These are phyloP conservation scores for Phaethon lepturus DNA, from an alignment of 2,113 vertebrate species.

Conservation along the genomic window DNA sequence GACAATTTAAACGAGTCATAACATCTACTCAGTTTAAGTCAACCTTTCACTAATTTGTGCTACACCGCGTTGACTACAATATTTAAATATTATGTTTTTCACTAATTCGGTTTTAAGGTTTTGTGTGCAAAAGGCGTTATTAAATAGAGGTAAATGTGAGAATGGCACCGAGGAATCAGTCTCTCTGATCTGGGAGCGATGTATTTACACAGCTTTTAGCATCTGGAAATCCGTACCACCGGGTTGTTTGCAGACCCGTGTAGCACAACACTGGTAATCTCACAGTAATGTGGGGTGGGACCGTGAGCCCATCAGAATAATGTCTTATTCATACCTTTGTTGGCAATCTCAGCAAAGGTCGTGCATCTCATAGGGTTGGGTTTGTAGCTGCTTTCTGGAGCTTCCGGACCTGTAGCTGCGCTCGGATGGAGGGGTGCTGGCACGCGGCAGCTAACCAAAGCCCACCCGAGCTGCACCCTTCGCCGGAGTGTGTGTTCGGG, in stretches of 20 bases:
- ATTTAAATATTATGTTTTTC: not conserved
- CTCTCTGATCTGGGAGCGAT: not conserved
- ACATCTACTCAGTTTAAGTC: not conserved
- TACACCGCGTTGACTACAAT: not conserved
- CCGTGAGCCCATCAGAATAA: not conserved
- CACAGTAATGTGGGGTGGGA: not conserved
- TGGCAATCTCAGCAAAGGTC: not conserved
- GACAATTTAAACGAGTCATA: not conserved
- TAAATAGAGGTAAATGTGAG: not conserved
- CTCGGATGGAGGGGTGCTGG: not conserved
- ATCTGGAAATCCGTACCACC: not conserved
- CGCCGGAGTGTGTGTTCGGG: accelerated
- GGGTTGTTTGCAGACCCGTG: not conserved
- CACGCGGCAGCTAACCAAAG: not conserved
- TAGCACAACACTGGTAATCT: not conserved
- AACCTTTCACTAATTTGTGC: not conserved
- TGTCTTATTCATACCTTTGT: not conserved
- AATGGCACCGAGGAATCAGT: not conserved
- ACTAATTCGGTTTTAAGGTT: not conserved
- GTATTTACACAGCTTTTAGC: not conserved
- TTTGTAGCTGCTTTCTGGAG: not conserved
- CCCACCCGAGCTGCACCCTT: not conserved
- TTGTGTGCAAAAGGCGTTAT: not conserved
- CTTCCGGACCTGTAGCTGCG: not conserved
- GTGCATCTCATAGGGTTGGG: not conserved